A percentile compares a stretch with the other conserved stretches of the same genome.
Conservation (phyloP, 2,113 vertebrate species). For the Cebus imitator region DNA sequence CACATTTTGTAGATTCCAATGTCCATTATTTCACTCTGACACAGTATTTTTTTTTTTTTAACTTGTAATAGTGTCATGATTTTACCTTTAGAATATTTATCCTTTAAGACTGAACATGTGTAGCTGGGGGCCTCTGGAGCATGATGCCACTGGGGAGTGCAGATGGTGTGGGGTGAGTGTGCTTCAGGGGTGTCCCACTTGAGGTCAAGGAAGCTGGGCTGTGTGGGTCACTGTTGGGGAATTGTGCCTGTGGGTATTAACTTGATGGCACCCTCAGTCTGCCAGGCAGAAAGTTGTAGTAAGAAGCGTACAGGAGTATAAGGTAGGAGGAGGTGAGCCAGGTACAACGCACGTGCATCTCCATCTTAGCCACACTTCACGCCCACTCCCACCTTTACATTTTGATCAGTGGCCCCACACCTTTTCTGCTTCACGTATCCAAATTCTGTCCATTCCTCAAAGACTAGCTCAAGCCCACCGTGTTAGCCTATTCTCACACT, state of each 20-base stretch:
- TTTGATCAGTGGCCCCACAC: background rate
- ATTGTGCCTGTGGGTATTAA: background rate
- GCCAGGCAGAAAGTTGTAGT: background rate
- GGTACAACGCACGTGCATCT: background rate
- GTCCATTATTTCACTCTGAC: too few species aligned
- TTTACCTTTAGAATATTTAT: background rate
- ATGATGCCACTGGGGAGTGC: background rate
- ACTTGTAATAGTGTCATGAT: background rate
- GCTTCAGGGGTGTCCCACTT: too few species aligned
- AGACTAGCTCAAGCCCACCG: background rate
- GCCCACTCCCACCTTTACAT: background rate
- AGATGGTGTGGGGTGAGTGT: background rate
- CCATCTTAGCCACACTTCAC: too few species aligned
- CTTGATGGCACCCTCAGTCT: background rate
- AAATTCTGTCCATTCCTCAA: background rate
- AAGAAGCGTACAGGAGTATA: background rate
- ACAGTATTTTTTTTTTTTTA: too few species aligned
- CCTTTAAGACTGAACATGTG: background rate
- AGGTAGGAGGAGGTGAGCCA: too few species aligned
- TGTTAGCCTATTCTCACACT: background rate
- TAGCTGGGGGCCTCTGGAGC: too few species aligned
- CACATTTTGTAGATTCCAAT: too few species aligned
- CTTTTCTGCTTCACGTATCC: background rate
- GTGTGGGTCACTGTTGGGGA: background rate
- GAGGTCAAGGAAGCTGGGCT: background rate